Evolutionary conservation across 2,888 invertebrate genomes (phyloP).

Genomic region (Anodontia alba): DNA sequence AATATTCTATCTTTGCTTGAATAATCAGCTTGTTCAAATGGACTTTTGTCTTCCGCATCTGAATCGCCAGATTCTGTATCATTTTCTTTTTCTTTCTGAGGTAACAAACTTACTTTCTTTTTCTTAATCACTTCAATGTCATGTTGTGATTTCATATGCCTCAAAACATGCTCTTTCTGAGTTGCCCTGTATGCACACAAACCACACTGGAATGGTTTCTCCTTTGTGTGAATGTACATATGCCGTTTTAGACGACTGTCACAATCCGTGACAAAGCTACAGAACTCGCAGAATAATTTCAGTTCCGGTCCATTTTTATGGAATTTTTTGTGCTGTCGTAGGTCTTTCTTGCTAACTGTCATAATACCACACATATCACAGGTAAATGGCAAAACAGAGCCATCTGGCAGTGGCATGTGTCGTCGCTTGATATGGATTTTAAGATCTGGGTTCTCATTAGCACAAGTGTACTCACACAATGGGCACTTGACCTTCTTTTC

Average conservation of each 20-base stretch:
- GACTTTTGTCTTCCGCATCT: slow-evolving; percentile 29
- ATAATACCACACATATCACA: slow-evolving; percentile 79
- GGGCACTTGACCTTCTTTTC: slow-evolving; percentile 81
- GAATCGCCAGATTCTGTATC: slow-evolving; percentile 33
- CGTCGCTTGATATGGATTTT: slow-evolving; percentile 80
- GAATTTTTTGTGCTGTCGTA: slow-evolving; percentile 83
- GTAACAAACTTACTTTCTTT: slow-evolving; percentile 34
- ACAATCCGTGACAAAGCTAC: slow-evolving; percentile 84
- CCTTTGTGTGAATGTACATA: slow-evolving; percentile 79
- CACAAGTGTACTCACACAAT: slow-evolving; percentile 82
- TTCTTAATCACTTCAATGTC: slow-evolving; percentile 71
- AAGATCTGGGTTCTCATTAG: slow-evolving; percentile 82
- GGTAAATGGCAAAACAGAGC: slow-evolving; percentile 65
- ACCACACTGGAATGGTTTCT: slow-evolving; percentile 81
- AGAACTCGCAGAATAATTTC: slow-evolving; percentile 82
- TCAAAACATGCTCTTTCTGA: slow-evolving; percentile 82
- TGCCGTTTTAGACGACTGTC: slow-evolving; percentile 82
- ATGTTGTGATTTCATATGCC: slow-evolving; percentile 81
- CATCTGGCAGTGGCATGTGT: slow-evolving; percentile 72
- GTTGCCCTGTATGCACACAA: slow-evolving; percentile 80
- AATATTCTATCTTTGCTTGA: slow-evolving; percentile 81
- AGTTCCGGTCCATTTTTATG: slow-evolving; percentile 82
- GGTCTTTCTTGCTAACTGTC: slow-evolving; percentile 77
- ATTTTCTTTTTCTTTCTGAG: slow-evolving; percentile 28
- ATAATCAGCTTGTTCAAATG: slow-evolving; percentile 74